These are phyloP conservation scores for Clanis bilineata DNA, from an alignment of 2,888 invertebrate species.

Conservation along the genomic window DNA sequence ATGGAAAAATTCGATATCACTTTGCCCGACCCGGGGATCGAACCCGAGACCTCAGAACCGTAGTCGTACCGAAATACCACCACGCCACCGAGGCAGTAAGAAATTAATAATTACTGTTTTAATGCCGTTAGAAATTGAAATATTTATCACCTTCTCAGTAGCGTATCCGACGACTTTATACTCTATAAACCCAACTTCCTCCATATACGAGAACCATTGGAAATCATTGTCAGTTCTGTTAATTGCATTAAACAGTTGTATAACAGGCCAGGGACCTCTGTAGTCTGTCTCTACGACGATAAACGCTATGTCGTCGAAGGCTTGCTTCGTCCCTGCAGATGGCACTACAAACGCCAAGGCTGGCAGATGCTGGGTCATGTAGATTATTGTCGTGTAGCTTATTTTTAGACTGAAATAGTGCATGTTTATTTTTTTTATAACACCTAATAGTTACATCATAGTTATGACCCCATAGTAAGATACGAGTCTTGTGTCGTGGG, in stretches of 20 bases:
- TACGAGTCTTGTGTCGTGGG: no score
- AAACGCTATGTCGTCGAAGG: slow-evolving; percentile 60
- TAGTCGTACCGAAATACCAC: no score
- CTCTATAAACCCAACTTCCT: slow-evolving; percentile 15
- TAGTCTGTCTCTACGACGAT: slow-evolving; percentile 41
- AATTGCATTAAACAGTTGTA: slow-evolving; percentile 30
- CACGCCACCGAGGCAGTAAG: not conserved
- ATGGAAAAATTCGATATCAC: no score
- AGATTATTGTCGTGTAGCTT: slow-evolving; percentile 44
- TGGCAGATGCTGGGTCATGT: slow-evolving; percentile 31
- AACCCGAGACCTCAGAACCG: no score
- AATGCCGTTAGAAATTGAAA: no score
- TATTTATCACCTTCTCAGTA: slow-evolving; percentile 47
- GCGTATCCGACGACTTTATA: slow-evolving; percentile 56
- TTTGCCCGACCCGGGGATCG: no score
- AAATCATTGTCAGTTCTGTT: slow-evolving; percentile 51
- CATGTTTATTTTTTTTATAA: no score
- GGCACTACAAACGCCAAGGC: slow-evolving; percentile 51
- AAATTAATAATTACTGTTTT: no score
- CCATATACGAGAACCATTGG: slow-evolving; percentile 45
- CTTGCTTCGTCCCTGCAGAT: slow-evolving; percentile 42
- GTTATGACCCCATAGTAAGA: no score
- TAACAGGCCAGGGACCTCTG: slow-evolving; percentile 33
- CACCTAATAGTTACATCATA: no score
- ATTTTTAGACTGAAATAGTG: slow-evolving; percentile 55